Percentiles rank a stretch among this genome's conserved stretches.
Conservation (phyloP, 2,888 invertebrate genomes). For the Heteromurus nitidus region DNA sequence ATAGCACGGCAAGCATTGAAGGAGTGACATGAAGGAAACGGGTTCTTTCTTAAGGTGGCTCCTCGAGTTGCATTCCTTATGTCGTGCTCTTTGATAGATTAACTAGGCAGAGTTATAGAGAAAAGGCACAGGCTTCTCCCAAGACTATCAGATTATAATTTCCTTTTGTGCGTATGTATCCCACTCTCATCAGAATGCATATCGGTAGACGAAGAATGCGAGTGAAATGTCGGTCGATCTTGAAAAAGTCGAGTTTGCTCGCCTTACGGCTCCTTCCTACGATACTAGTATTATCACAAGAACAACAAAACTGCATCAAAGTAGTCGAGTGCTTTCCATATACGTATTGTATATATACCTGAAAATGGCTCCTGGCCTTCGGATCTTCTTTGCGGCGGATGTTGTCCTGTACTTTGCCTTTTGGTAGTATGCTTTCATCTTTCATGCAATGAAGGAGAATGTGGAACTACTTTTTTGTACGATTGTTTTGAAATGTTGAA, state of each 20-base stretch:
- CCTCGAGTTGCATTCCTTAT: constrained; percentile 29
- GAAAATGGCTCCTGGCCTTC: constrained; percentile 35
- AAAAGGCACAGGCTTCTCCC: not conserved
- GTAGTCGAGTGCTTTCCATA: constrained; percentile 36
- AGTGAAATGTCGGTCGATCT: constrained; percentile 36
- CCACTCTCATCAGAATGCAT: no score
- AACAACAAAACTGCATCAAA: constrained; percentile 7
- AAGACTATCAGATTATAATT: not conserved
- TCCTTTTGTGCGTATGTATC: constrained; percentile 14
- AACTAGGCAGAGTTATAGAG: not conserved
- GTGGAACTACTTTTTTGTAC: no score
- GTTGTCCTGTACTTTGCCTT: not conserved
- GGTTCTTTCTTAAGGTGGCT: constrained; percentile 23
- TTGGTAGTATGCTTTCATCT: not conserved
- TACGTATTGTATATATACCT: constrained; percentile 27
- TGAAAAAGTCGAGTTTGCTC: not conserved
- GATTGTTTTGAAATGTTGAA: no score
- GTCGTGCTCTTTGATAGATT: constrained; percentile 13
- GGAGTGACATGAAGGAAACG: constrained; percentile 33
- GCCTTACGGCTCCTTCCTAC: constrained; percentile 22
- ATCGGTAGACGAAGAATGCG: not conserved
- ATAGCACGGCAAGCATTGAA: constrained; percentile 29
- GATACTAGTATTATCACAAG: not conserved
- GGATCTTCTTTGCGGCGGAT: constrained; percentile 23
- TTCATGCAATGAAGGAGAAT: no score